phyloP scores from a whole-genome alignment of 1,140 invertebrate species.

The Anoplolepis gracilipes region DNA sequence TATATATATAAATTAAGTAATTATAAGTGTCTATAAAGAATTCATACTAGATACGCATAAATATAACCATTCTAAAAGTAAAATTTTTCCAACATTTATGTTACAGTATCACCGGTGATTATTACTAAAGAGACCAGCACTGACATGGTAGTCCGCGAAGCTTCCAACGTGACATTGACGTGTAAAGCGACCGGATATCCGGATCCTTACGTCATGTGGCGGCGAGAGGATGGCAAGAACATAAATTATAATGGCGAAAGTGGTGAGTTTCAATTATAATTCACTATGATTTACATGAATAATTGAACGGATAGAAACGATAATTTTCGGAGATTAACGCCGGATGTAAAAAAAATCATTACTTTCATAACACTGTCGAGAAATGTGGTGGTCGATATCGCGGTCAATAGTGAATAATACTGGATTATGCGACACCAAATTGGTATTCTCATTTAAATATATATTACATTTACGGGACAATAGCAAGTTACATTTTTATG shows the following conservation, averaged over 20 bases:
- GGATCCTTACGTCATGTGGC: conserved; percentile 96
- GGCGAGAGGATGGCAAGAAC: conserved; percentile 94
- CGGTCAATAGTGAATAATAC: neutral
- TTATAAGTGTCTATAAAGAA: neutral
- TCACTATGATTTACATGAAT: conserved; percentile 11
- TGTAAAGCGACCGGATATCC: conserved; percentile 96
- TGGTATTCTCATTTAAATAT: conserved; percentile 31
- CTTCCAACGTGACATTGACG: conserved; percentile 93
- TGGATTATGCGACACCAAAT: neutral
- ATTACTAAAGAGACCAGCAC: conserved; percentile 94
- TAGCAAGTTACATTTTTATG: neutral
- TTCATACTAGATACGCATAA: neutral
- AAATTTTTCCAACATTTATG: conserved; percentile 19
- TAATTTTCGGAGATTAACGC: neutral
- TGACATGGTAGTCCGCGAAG: conserved; percentile 96
- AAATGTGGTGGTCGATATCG: neutral
- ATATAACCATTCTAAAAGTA: neutral
- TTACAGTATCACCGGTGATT: conserved; percentile 93
- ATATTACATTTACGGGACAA: neutral
- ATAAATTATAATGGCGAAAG: conserved; percentile 94
- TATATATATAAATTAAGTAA: neutral
- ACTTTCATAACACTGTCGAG: conserved; percentile 12
- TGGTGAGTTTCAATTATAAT: conserved; percentile 86
- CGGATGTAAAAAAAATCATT: neutral
- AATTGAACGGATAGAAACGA: neutral